Percentiles rank a stretch among this genome's conserved stretches.
Evolutionary conservation across 53 echinoderm and acorn worm genomes (phyloP).

Genomic region (Patiria pectinifera): DNA sequence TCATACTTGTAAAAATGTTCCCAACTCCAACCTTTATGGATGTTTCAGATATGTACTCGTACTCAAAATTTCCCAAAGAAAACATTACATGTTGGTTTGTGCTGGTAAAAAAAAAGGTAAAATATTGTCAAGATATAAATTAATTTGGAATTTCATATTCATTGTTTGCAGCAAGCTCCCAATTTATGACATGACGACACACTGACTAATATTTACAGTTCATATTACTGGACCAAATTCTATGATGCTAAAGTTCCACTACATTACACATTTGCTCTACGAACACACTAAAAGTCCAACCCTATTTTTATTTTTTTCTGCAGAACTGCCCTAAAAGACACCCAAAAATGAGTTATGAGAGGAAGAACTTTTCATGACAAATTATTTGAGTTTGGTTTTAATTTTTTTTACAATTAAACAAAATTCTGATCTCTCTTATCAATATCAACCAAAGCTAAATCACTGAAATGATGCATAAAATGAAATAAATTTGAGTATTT

Average conservation of each 20-base stretch:
- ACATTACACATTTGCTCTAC: conserved; percentile 2
- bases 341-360: background rate
- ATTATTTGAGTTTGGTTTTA: background rate
- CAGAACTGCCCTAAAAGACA: background rate
- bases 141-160: conserved; percentile 25
- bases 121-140: conserved; percentile 18
- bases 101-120: too few relatives aligned
- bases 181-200: conserved; percentile 7
- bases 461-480: background rate
- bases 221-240: conserved; percentile 12
- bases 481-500: background rate
- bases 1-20: too few relatives aligned
- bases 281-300: conserved; percentile 7
- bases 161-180: conserved; percentile 39
- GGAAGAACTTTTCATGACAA: background rate
- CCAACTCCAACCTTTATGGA: too few relatives aligned
- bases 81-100: too few relatives aligned
- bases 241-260: background rate
- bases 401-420: background rate
- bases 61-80: too few relatives aligned
- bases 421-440: too few relatives aligned
- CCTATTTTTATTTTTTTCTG: background rate
- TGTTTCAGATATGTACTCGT: too few relatives aligned
- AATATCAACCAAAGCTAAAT: background rate
- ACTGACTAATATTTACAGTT: conserved; percentile 58